Percentiles rank a stretch among this genome's conserved stretches.
These are phyloP conservation scores for Lepidostoma basale DNA, from an alignment of 1,140 invertebrate species.

Conservation along the genomic window DNA sequence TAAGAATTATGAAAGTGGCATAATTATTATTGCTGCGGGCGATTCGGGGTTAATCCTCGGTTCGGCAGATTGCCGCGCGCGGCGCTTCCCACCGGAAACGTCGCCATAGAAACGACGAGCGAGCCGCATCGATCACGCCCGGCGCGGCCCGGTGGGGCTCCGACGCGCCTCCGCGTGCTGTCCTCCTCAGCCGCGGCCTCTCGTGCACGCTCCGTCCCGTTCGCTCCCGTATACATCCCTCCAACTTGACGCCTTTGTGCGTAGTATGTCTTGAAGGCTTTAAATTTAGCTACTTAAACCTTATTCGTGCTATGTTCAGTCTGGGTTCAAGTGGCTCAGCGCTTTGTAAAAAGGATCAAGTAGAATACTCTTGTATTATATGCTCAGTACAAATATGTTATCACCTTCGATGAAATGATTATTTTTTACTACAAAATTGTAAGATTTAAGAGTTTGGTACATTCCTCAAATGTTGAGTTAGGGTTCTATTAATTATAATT, in stretches of 20 bases:
- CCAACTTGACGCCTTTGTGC: slow-evolving; percentile 15
- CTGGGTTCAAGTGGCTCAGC: background rate
- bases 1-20: too few species aligned
- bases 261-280: slow-evolving; percentile 26
- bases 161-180: background rate
- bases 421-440: too few species aligned
- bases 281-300: slow-evolving; percentile 27
- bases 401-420: too few species aligned
- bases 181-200: background rate
- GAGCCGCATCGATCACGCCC: slow-evolving; percentile 38
- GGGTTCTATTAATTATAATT: too few species aligned
- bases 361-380: background rate
- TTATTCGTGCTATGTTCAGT: background rate
- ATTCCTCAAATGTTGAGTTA: too few species aligned
- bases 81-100: slow-evolving; percentile 37
- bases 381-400: too few species aligned
- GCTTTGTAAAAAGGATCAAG: background rate
- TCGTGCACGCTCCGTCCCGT: background rate
- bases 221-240: background rate
- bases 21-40: background rate
- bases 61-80: slow-evolving; percentile 28
- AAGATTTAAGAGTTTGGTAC: too few species aligned
- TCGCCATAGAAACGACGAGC: slow-evolving; percentile 42
- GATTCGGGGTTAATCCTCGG: slow-evolving; percentile 1
- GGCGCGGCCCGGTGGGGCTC: slow-evolving; percentile 18